These are phyloP conservation scores for Myocastor coypus DNA, from an alignment of 2,113 vertebrate genomes.

Conservation along the genomic window DNA sequence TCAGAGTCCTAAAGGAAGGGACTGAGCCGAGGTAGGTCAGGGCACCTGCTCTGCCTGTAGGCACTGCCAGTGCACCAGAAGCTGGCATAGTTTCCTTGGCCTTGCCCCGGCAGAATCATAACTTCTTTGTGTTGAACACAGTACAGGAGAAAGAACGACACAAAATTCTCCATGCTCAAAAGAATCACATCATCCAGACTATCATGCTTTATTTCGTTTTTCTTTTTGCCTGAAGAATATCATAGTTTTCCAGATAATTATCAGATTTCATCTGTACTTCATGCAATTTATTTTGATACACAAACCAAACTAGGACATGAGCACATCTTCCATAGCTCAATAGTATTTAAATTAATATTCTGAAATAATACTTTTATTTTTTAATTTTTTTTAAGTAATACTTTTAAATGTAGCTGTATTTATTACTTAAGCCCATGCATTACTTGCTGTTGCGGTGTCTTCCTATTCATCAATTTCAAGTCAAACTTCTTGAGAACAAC, in stretches of 20 bases:
- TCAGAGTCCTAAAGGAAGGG: neutral
- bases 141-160: neutral
- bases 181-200: neutral
- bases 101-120: neutral
- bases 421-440: neutral
- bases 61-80: neutral
- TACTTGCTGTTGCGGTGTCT: neutral
- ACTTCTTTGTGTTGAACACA: neutral
- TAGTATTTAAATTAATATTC: neutral
- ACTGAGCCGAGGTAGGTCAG: neutral
- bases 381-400: too few relatives aligned
- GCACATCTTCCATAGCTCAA: neutral
- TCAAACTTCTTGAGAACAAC: neutral
- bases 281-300: neutral
- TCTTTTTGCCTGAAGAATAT: neutral
- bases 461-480: neutral
- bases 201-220: neutral
- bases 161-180: neutral
- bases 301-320: neutral
- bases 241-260: neutral
- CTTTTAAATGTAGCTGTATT: neutral
- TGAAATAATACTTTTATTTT: neutral
- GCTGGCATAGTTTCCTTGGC: neutral
- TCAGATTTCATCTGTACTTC: neutral
- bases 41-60: neutral